phyloP scores from a whole-genome alignment of 2,113 vertebrate species.

The Protobothrops flavoviridis region DNA sequence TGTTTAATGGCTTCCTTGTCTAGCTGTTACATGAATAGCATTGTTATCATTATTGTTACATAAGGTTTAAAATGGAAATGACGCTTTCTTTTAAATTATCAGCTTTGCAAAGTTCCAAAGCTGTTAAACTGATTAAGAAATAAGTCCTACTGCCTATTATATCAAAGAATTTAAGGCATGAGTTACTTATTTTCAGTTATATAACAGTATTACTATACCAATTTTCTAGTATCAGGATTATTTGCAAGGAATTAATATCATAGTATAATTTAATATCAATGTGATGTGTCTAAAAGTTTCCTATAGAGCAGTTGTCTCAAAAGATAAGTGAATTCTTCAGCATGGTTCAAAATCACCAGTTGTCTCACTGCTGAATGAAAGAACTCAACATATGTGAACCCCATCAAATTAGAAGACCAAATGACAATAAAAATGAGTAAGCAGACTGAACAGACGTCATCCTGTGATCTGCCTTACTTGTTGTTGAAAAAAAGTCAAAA shows the following conservation, averaged over 20 bases:
- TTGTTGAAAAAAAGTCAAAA: neutral
- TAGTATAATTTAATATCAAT: neutral
- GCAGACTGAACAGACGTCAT: neutral
- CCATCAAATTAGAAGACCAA: neutral
- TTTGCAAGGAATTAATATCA: neutral
- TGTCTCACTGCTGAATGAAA: neutral
- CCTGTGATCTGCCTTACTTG: neutral
- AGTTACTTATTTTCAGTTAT: neutral
- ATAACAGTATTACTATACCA: neutral
- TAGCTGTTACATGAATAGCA: slow-evolving; percentile 75
- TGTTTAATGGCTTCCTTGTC: slow-evolving; percentile 76
- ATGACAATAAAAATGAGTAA: neutral
- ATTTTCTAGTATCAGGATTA: neutral
- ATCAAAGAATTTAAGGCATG: neutral
- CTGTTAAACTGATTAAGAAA: slow-evolving; percentile 29
- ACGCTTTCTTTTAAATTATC: slow-evolving; percentile 65
- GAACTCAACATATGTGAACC: neutral
- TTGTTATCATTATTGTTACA: slow-evolving; percentile 74
- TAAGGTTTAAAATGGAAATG: slow-evolving; percentile 63
- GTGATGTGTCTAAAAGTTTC: neutral
- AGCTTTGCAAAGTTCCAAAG: slow-evolving; percentile 50
- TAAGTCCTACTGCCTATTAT: neutral
- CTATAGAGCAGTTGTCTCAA: neutral
- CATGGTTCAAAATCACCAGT: neutral
- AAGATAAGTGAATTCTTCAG: neutral